These are phyloP conservation scores for Callospermophilus lateralis DNA, from an alignment of 2,113 vertebrate genomes.

Conservation along the genomic window DNA sequence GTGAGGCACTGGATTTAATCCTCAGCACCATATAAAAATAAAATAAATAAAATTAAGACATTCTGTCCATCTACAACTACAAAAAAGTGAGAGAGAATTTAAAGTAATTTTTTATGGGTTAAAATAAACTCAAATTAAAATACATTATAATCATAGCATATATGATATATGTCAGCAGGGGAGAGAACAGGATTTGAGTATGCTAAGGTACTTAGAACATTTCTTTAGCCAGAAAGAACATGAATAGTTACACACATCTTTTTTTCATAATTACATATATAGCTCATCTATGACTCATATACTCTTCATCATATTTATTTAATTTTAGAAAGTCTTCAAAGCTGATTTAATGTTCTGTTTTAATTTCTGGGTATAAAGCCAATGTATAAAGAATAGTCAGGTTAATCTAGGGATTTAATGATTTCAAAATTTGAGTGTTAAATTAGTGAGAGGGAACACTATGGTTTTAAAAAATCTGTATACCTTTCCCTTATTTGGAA, in stretches of 20 bases:
- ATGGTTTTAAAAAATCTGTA: not conserved
- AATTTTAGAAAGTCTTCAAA: not conserved
- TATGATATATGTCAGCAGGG: too few relatives aligned
- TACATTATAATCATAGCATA: too few relatives aligned
- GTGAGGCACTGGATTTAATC: too few relatives aligned
- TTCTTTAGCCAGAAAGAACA: not conserved
- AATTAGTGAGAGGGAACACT: not conserved
- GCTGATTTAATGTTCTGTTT: not conserved
- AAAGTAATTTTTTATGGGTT: too few relatives aligned
- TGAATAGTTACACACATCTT: not conserved
- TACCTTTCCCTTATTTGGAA: not conserved
- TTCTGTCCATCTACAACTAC: too few relatives aligned
- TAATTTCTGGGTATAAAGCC: constrained; percentile 31
- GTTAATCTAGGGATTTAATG: constrained; percentile 31
- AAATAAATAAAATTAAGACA: too few relatives aligned
- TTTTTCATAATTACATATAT: not conserved
- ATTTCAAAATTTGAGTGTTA: not conserved
- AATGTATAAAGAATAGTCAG: not conserved
- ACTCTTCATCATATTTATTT: not conserved
- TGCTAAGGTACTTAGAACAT: not conserved
- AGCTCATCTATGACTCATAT: not conserved
- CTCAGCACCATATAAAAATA: too few relatives aligned
- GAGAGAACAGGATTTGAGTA: not conserved
- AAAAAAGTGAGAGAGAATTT: too few relatives aligned
- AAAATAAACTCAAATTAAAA: too few relatives aligned